Evolutionary conservation across 2,797 vertebrate genomes (phyloP).

Genomic region (Mus caroli): DNA sequence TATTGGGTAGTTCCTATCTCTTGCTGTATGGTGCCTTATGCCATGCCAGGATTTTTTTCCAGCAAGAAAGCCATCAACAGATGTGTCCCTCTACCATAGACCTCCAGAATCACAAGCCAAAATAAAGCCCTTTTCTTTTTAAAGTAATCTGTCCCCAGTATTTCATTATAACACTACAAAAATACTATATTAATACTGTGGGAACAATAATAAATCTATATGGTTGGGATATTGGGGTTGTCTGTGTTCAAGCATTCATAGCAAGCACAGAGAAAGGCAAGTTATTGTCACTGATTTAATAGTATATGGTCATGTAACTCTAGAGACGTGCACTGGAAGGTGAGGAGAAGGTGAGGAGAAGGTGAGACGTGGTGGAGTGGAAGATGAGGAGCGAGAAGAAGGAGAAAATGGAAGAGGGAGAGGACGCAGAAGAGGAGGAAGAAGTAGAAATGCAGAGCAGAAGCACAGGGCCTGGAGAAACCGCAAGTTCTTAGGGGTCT

Average conservation of each 20-base stretch:
- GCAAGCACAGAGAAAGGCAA: not conserved
- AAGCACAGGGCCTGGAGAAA: too few relatives aligned
- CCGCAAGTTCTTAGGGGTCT: too few relatives aligned
- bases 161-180: not conserved
- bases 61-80: not conserved
- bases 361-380: too few relatives aligned
- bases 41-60: not conserved
- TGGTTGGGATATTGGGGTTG: not conserved
- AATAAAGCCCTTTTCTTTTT: not conserved
- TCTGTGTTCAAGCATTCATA: not conserved
- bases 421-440: too few relatives aligned
- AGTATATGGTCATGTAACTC: not conserved
- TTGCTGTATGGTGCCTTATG: not conserved
- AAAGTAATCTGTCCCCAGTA: not conserved
- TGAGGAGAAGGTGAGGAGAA: too few relatives aligned
- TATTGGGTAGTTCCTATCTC: not conserved
- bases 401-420: too few relatives aligned
- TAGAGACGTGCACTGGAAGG: too few relatives aligned
- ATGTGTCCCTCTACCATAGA: not conserved
- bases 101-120: not conserved
- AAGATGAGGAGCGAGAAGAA: too few relatives aligned
- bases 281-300: conserved; percentile 4
- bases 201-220: not conserved
- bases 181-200: not conserved
- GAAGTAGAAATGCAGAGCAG: too few relatives aligned